phyloP scores from a whole-genome alignment of 2,888 invertebrate species.

The Agonopterix heracliana region DNA sequence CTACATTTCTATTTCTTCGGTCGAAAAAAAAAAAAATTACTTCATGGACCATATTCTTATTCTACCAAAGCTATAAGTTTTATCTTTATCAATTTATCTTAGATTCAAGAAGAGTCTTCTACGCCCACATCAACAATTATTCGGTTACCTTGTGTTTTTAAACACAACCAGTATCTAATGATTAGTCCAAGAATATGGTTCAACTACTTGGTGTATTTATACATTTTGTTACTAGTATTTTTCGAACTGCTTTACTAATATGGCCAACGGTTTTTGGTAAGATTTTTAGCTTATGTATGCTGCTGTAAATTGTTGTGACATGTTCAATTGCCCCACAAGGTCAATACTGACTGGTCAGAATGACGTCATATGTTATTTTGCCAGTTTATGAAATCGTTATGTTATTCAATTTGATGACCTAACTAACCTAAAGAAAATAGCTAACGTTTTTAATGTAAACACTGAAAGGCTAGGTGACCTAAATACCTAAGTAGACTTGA shows the following conservation, averaged over 20 bases:
- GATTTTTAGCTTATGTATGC: slow-evolving; percentile 11
- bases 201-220: slow-evolving; percentile 13
- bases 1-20: too few species aligned
- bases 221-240: slow-evolving; percentile 19
- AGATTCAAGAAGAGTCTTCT: slow-evolving; percentile 21
- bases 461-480: too few species aligned
- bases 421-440: too few species aligned
- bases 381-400: too few species aligned
- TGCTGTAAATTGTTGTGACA: background rate
- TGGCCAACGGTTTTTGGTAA: slow-evolving; percentile 37
- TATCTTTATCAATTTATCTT: background rate
- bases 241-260: slow-evolving; percentile 15
- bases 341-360: slow-evolving; percentile 8
- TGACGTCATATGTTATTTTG: slow-evolving; percentile 2
- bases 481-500: too few species aligned
- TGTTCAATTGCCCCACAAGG: slow-evolving; percentile 25
- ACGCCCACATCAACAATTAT: slow-evolving; percentile 31
- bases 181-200: slow-evolving; percentile 31
- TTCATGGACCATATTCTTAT: too few species aligned
- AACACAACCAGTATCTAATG: slow-evolving; percentile 24
- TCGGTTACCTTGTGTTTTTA: slow-evolving; percentile 20
- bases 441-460: too few species aligned
- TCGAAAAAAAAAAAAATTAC: too few species aligned
- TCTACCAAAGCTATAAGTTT: too few species aligned
- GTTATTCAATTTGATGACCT: too few species aligned